Evolutionary conservation across 2,888 invertebrate genomes (phyloP), one percentile per base, ranked within the genome.

Genomic region (Chaitophorus viminalis): DNA sequence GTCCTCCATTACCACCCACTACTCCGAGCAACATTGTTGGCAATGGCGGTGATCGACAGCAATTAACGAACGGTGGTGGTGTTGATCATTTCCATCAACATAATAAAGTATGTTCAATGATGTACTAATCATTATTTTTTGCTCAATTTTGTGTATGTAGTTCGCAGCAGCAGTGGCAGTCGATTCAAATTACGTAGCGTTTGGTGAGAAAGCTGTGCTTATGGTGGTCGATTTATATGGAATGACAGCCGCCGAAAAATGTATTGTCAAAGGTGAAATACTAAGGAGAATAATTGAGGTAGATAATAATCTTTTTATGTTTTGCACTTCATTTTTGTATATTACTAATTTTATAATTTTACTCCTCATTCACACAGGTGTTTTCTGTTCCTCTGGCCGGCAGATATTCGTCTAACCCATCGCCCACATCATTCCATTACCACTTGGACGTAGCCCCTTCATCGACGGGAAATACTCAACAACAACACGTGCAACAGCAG

Each of bases 181-280:
- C 77, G 95, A 96, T 91, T 95, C 95, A 94, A 96, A 96, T 92
- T 96, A 95, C 91, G 95, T 97, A 90, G 96, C 96, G 75, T 97
- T 97, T 92, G 96, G 96, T 65, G 97, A 97, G 91, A 94, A 95
- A 91, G 93, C 96, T 5, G 92, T 96, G 85, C 93, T 94, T 86
- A 94, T 95, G 93, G 94, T 94, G 21, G 95, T 96, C 1, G 94
- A 93, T 90, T 92, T 96, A 89, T 97, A 96, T 91, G 94, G 95
- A 90, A 93, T 93, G 90, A 95, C 95, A 17, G 95, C 95, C 33
- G 93, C 93, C 84, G 94, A 94, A 91, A 92, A 93, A 78, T 93
- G 94, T 89, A 95, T 96, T 31, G 94, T 96, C 89, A 93, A 94
- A 90, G 93, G 94, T 75, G 93, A 94, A 90, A 94, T 96, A 89